Percentiles rank a stretch among this genome's conserved stretches.
phyloP scores from a whole-genome alignment of 2,113 vertebrate species.

The Nothoprocta perdicaria region DNA sequence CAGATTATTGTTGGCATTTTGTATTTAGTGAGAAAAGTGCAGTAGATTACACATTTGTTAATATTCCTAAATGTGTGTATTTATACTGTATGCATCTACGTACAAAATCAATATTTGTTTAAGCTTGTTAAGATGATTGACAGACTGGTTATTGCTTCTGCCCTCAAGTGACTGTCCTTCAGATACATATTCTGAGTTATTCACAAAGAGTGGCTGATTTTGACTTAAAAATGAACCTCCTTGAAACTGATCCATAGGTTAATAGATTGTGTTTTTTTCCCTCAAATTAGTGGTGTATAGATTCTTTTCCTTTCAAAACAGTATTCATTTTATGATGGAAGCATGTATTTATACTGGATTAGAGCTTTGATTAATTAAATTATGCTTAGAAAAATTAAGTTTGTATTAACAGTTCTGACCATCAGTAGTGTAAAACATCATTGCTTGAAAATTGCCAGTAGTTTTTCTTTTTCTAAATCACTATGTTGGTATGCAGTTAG shows the following conservation, averaged over 20 bases:
- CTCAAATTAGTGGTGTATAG: constrained; percentile 17
- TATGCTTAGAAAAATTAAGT: not conserved
- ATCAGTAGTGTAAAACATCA: not conserved
- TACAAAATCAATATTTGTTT: constrained; percentile 50
- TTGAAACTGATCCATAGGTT: not conserved
- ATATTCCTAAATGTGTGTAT: not conserved
- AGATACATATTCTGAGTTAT: constrained; percentile 58
- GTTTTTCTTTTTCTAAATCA: not conserved
- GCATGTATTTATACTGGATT: not conserved
- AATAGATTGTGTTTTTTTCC: constrained; percentile 34
- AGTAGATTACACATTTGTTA: constrained; percentile 41
- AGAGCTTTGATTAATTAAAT: not conserved
- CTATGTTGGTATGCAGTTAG: not conserved
- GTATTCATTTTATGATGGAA: constrained; percentile 34
- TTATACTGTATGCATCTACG: constrained; percentile 22
- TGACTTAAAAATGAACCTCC: constrained; percentile 48
- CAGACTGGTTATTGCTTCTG: constrained; percentile 73
- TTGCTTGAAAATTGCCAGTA: not conserved
- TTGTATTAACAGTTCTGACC: not conserved
- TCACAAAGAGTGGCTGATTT: constrained; percentile 22
- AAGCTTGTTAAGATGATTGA: constrained; percentile 73
- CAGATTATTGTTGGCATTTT: constrained; percentile 6
- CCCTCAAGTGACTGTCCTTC: constrained; percentile 53
- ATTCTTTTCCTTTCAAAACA: constrained; percentile 52
- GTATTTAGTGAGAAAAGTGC: constrained; percentile 1